Evolutionary conservation across 2,888 invertebrate genomes (phyloP).

Genomic region (Chrysina gloriosa): DNA sequence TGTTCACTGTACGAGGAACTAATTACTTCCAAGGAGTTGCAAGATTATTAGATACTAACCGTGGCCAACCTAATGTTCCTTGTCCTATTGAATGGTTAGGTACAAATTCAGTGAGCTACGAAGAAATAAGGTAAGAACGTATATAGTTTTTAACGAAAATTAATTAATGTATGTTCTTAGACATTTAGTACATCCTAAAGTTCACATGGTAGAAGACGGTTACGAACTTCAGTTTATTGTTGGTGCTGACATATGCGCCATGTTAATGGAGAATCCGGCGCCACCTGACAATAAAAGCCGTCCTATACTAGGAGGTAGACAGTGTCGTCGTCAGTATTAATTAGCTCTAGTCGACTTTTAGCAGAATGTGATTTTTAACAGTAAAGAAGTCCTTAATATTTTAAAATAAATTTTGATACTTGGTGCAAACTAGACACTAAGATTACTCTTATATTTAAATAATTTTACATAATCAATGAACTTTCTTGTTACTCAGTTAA

Average conservation of each 20-base stretch:
- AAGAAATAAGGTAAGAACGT: conserved; percentile 45
- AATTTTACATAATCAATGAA: background rate
- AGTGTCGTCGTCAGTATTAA: conserved; percentile 6
- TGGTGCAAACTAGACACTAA: background rate
- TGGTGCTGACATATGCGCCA: conserved; percentile 10
- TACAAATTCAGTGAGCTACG: conserved; percentile 45
- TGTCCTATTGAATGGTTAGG: conserved; percentile 51
- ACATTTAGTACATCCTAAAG: conserved; percentile 44
- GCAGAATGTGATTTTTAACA: conserved; percentile 4
- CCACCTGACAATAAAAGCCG: conserved; percentile 11
- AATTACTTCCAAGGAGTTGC: conserved; percentile 53
- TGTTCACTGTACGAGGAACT: conserved; percentile 68
- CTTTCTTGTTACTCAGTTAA: background rate
- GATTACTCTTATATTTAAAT: background rate
- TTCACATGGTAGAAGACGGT: conserved; percentile 44
- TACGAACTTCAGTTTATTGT: conserved; percentile 28
- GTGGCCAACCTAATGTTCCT: conserved; percentile 40
- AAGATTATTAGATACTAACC: conserved; percentile 44
- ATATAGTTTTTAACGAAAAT: conserved; percentile 11
- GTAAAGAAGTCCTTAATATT: conserved; percentile 3
- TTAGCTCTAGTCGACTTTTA: conserved; percentile 5
- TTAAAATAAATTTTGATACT: conserved; percentile 9
- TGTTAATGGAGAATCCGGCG: conserved; percentile 32
- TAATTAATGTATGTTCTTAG: conserved; percentile 23
- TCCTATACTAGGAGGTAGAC: conserved; percentile 36